Evolutionary conservation across 1,140 invertebrate genomes (phyloP), one percentile per base, ranked within the genome.

Genomic region (Luehdorfia chinensis): DNA sequence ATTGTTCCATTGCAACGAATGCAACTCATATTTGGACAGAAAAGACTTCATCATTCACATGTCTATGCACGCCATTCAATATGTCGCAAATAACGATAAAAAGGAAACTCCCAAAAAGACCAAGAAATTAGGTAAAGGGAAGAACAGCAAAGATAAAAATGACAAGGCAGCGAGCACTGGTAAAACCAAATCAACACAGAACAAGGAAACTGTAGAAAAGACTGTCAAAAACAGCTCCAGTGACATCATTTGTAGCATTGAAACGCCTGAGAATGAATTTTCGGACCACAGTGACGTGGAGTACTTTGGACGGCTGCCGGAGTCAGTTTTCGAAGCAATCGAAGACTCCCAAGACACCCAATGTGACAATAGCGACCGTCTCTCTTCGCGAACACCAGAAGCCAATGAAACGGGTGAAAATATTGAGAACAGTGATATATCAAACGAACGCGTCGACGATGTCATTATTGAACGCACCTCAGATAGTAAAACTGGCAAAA

Each of bases 1-100:
- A 5, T 30, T 81, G 28, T 79, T 83, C 49, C 64, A 67, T 25
- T 86, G 78, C 47, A 68, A 71, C 8, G 73, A 74, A 31, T 84
- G 80, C 54, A 48, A 69, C 48, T 47, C 23, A 0, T 81, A 68
- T 50, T 47, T 79, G 5, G 60, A 71, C 33, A 51, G 66, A 9
- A 62, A 58, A 18, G 55, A 69, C 6, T 63, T 84, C 31, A 43
- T 76, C 3, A 30, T 55, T 21, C 83, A 86, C 64, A 79, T 80
- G 75, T 62, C 70, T 4, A 32, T 44, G 1, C 78, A 83, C 52
- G 62, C 66, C 6, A 39, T 49, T 3, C 54, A 61, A n/a, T 63
- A 66, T 27, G 46, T 55, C 16, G 21, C 45, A 36, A 8, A 36
- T 9, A 9, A 51, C 11, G 28, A 15, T 6, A 27, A 56, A n/a